These are phyloP conservation scores for Planiliza haematocheilus DNA, from an alignment of 2,113 vertebrate genomes.

Conservation along the genomic window DNA sequence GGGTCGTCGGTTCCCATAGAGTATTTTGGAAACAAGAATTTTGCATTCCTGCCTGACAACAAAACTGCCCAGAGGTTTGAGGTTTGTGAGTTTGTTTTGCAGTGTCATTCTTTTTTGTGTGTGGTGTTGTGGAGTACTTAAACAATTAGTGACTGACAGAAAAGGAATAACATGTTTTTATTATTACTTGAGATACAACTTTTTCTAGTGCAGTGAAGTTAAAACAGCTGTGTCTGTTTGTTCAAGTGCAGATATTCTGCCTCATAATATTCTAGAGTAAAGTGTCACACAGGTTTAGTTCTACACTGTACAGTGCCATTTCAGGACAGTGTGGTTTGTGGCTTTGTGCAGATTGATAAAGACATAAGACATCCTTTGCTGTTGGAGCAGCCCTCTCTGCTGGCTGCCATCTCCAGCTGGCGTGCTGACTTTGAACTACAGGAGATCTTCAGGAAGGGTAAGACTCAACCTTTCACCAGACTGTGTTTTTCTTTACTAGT, in stretches of 20 bases:
- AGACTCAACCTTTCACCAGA: slow-evolving; percentile 38
- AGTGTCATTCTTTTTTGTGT: background rate
- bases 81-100: slow-evolving; percentile 78
- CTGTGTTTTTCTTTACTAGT: background rate
- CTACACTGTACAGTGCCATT: background rate
- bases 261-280: too few relatives aligned
- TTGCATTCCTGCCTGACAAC: slow-evolving; percentile 92
- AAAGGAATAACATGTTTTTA: too few relatives aligned
- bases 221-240: too few relatives aligned
- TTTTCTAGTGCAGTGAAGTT: too few relatives aligned
- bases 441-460: slow-evolving; percentile 97
- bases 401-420: slow-evolving; percentile 90
- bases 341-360: slow-evolving; percentile 88
- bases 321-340: slow-evolving; percentile 23
- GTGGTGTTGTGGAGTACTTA: background rate
- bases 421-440: slow-evolving; percentile 94
- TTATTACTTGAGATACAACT: too few relatives aligned
- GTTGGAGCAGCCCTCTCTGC: slow-evolving; percentile 89
- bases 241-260: too few relatives aligned
- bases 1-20: slow-evolving; percentile 93
- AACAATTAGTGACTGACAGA: too few relatives aligned
- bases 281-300: background rate
- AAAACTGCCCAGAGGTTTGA: slow-evolving; percentile 92
- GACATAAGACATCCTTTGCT: slow-evolving; percentile 88
- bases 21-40: slow-evolving; percentile 91